phyloP scores from a whole-genome alignment of 1,140 invertebrate genomes.

The Belonocnema kinseyi region DNA sequence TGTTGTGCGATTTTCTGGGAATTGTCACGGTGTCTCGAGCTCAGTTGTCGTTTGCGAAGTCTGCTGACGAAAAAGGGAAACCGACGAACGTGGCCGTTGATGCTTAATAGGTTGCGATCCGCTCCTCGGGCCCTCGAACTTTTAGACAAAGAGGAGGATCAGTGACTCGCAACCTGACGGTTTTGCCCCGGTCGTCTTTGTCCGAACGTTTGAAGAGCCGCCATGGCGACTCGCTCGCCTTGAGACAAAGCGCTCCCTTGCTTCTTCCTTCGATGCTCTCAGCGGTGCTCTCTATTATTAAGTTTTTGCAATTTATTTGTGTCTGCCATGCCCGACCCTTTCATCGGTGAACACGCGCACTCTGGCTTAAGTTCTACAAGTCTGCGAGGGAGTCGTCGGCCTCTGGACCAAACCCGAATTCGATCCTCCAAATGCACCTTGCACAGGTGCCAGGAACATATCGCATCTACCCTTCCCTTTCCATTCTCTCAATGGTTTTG shows the following conservation, averaged over 20 bases:
- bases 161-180: slow-evolving; percentile 52
- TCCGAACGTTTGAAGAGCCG: slow-evolving; percentile 57
- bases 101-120: slow-evolving; percentile 55
- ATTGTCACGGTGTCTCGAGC: slow-evolving; percentile 36
- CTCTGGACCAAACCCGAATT: not conserved
- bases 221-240: slow-evolving; percentile 68
- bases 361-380: slow-evolving; percentile 44
- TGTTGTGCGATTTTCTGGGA: slow-evolving; percentile 45
- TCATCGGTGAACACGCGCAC: slow-evolving; percentile 45
- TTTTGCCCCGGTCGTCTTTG: slow-evolving; percentile 50
- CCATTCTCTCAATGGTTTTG: not conserved
- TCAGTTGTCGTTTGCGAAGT: slow-evolving; percentile 26
- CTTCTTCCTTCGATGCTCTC: slow-evolving; percentile 50
- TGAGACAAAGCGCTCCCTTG: slow-evolving; percentile 69
- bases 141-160: slow-evolving; percentile 59
- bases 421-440: slow-evolving; percentile 28
- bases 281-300: slow-evolving; percentile 71
- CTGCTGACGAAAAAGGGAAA: slow-evolving; percentile 50
- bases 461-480: not conserved
- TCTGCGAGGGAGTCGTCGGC: not conserved
- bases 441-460: not conserved
- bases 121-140: slow-evolving; percentile 25
- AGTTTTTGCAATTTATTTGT: slow-evolving; percentile 76
- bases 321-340: slow-evolving; percentile 63
- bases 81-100: slow-evolving; percentile 37